phyloP scores from a whole-genome alignment of 2,888 invertebrate genomes.

The Stenchaetothrips biformis region DNA sequence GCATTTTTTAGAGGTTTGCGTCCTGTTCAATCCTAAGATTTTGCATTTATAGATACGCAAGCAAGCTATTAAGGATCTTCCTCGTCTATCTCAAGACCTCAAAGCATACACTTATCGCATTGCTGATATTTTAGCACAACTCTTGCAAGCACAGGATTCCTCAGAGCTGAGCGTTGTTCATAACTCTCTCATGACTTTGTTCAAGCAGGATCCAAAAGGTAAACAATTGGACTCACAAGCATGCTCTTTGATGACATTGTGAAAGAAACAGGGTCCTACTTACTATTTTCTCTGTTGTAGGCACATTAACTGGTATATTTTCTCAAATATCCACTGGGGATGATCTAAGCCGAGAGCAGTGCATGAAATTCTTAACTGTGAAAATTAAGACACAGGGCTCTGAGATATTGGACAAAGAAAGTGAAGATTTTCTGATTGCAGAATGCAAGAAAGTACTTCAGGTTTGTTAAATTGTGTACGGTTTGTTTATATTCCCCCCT shows the following conservation, averaged over 20 bases:
- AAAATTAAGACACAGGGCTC: conserved; percentile 76
- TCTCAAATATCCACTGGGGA: conserved; percentile 63
- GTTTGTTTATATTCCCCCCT: conserved; percentile 29
- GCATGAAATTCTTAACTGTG: conserved; percentile 79
- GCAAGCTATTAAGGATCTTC: conserved; percentile 88
- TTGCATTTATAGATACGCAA: conserved; percentile 70
- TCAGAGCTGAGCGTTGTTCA: conserved; percentile 80
- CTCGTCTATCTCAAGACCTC: conserved; percentile 77
- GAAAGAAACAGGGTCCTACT: conserved; percentile 26
- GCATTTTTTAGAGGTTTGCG: neutral
- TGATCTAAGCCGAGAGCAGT: conserved; percentile 75
- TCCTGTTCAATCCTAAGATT: conserved; percentile 29
- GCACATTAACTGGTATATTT: conserved; percentile 62
- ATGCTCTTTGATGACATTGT: neutral
- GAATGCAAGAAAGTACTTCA: conserved; percentile 82
- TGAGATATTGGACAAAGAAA: conserved; percentile 72
- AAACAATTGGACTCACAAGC: neutral
- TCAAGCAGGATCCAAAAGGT: conserved; percentile 67
- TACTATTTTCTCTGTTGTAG: conserved; percentile 42
- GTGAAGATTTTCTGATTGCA: conserved; percentile 75
- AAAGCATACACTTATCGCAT: conserved; percentile 79
- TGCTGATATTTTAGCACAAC: conserved; percentile 86
- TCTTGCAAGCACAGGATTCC: conserved; percentile 80
- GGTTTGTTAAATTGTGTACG: conserved; percentile 48
- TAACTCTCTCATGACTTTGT: conserved; percentile 71